Evolutionary conservation across 2,888 invertebrate genomes (phyloP), one percentile per base, ranked within the genome.

Genomic region (Caradrina clavipalpis): DNA sequence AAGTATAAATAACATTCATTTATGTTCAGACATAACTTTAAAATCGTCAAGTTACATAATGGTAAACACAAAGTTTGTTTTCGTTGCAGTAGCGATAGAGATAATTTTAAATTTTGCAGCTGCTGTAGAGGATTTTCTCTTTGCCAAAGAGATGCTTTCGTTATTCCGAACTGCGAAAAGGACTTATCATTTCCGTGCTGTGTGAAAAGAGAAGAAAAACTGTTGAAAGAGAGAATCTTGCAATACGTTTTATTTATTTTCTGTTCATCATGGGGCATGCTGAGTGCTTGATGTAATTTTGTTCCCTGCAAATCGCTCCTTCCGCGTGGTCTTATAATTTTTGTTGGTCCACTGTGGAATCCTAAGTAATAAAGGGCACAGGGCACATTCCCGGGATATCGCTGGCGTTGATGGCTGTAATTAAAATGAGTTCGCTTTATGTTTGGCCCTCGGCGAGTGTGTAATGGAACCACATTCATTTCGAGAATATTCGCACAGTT

Each of bases 371-470:
- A 80, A 80, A 71, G 63, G 68, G 22, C 64, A 59, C 69, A 83
- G 63, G 68, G 35, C 62, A 60, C 70, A 83, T 85, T 78, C 80
- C 72, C 68, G 58, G 63, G 50, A 79, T 75, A 68, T 68, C 51
- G 57, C 51, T 35, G 55, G 68, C 61, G 66, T 73, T 60, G 71
- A 67, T 66, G 56, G 69, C 53, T 71, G 69, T 83, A 86, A 86
- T 86, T 86, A 83, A 78, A 80, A 81, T 69, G 73, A 76, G 63
- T 67, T 70, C 42, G 56, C 61, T 73, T 65, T 68, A 57, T 69
- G 63, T 68, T 55, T 55, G 59, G 65, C 67, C 73, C 67, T 53
- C 53, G 61, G 50, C 53, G 51, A 63, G 57, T 67, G 64, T 54
- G 73, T 67, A 66, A 76, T 78, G 68, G 49, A 67, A 58, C 59